Percentiles rank a stretch among this genome's conserved stretches.
Conservation (phyloP, 2,797 vertebrate species). For the Tauraco hartlaubi region DNA sequence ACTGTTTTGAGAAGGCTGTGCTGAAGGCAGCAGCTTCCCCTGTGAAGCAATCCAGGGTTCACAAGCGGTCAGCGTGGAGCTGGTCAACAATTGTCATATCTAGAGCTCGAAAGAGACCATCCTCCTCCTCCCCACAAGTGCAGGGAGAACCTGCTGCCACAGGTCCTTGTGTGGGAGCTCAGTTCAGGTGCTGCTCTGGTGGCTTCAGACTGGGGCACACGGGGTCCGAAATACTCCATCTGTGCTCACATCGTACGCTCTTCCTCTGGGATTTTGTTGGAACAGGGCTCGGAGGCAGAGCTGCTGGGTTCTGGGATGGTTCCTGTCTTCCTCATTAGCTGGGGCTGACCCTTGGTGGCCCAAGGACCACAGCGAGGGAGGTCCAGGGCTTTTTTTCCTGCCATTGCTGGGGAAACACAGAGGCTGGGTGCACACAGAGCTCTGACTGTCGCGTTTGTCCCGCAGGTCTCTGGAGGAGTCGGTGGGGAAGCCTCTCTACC, state of each 20-base stretch:
- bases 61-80: background rate
- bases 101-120: fast-evolving
- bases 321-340: background rate
- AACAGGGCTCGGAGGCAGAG: background rate
- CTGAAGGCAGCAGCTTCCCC: background rate
- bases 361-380: fast-evolving
- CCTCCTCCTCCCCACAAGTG: background rate
- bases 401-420: fast-evolving
- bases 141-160: background rate
- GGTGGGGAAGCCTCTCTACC: slow-evolving; percentile 92
- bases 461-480: slow-evolving; percentile 94
- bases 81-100: background rate
- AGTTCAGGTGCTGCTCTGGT: background rate
- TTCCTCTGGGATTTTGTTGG: background rate
- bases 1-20: background rate
- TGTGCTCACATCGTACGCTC: fast-evolving
- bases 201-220: background rate
- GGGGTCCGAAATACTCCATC: background rate
- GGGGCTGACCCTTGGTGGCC: background rate
- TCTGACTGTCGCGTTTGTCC: background rate
- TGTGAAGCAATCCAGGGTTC: background rate
- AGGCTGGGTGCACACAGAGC: fast-evolving
- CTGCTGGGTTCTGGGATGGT: background rate
- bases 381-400: background rate
- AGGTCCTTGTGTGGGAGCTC: background rate